Percentiles rank a stretch among this genome's conserved stretches.
Evolutionary conservation across 2,797 vertebrate species (phyloP).

Genomic region (Peromyscus eremicus): DNA sequence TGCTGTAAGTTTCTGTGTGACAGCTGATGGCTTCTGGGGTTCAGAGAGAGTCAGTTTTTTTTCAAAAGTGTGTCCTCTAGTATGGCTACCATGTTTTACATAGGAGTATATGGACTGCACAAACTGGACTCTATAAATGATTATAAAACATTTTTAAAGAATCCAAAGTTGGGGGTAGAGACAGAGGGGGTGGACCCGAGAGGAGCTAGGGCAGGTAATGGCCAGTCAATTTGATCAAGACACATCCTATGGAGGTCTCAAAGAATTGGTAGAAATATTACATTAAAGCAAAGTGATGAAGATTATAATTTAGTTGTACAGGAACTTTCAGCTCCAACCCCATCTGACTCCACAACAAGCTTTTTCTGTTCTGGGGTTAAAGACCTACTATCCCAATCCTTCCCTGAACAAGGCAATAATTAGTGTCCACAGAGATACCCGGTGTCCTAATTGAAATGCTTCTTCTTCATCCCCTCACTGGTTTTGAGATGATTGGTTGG

Average conservation of each 20-base stretch:
- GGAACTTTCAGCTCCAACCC: background rate
- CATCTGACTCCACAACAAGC: background rate
- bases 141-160: background rate
- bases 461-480: background rate
- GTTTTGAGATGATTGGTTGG: background rate
- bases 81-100: background rate
- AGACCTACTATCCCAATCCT: background rate
- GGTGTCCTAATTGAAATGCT: background rate
- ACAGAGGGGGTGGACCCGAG: background rate
- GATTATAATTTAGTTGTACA: background rate
- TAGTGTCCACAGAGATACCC: background rate
- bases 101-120: background rate
- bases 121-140: background rate
- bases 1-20: background rate
- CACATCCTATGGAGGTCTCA: background rate
- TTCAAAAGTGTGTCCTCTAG: too few relatives aligned
- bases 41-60: background rate
- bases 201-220: background rate
- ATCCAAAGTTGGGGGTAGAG: fast-evolving
- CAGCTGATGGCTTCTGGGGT: background rate
- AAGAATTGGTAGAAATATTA: background rate
- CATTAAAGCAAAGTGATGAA: background rate
- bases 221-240: background rate
- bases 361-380: background rate
- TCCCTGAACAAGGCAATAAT: background rate